Conservation (phyloP, 1,140 invertebrate species). For the Pseudachorutes palmiensis region DNA sequence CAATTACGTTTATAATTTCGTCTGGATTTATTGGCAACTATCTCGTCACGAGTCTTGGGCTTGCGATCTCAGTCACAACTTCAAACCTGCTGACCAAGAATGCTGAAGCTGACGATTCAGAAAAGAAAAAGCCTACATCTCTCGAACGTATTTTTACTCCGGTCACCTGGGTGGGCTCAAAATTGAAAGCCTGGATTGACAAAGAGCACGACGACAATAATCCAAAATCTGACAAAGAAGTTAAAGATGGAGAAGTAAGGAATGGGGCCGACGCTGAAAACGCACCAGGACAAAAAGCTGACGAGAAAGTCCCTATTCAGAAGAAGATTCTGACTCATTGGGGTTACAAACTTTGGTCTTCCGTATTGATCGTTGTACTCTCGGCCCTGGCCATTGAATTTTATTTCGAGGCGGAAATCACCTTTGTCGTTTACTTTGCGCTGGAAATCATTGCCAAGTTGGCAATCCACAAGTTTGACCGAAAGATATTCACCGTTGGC, state of each 20-base stretch:
- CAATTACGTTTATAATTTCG: not conserved
- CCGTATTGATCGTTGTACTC: not conserved
- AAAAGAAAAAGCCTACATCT: not conserved
- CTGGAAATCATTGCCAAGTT: not conserved
- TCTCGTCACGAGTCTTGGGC: not conserved
- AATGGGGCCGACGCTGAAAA: not conserved
- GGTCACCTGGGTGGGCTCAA: not conserved
- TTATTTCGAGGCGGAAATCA: not conserved
- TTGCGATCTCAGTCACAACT: not conserved
- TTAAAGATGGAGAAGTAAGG: not conserved
- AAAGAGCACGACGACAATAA: not conserved
- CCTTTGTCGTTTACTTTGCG: not conserved
- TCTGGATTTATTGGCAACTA: not conserved
- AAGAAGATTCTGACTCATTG: not conserved
- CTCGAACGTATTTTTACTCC: not conserved
- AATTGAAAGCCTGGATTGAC: not conserved
- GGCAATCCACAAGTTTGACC: not conserved
- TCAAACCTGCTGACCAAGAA: not conserved
- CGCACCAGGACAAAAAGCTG: not conserved
- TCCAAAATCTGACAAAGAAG: not conserved
- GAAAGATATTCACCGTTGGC: not conserved
- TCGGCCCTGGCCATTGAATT: not conserved
- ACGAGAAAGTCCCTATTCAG: not conserved
- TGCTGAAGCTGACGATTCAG: not conserved
- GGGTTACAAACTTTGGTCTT: not conserved